Conservation (phyloP, 2,797 vertebrate genomes). For the Salarias fasciatus region DNA sequence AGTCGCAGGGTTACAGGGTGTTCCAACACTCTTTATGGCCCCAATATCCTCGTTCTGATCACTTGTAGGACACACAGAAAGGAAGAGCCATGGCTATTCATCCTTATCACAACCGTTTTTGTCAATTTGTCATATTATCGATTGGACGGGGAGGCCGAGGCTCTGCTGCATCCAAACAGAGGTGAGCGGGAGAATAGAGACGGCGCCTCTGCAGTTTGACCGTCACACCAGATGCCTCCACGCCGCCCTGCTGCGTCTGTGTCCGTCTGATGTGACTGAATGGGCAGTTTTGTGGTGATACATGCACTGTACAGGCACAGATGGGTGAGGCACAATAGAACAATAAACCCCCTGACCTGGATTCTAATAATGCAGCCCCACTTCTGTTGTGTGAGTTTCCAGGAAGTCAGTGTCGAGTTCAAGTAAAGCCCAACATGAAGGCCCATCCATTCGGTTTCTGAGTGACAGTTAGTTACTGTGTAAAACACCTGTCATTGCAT, state of each 20-base stretch:
- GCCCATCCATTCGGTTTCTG: too few relatives aligned
- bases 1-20: slow-evolving; percentile 4
- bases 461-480: too few relatives aligned
- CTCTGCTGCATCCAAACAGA: slow-evolving; percentile 26
- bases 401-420: too few relatives aligned
- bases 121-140: slow-evolving; percentile 67
- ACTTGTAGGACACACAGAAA: slow-evolving; percentile 30
- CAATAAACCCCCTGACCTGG: slow-evolving; percentile 50
- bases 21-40: slow-evolving; percentile 11
- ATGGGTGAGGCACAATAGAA: slow-evolving; percentile 55
- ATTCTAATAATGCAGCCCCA: slow-evolving; percentile 46
- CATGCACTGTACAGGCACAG: slow-evolving; percentile 36
- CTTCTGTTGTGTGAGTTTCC: too few relatives aligned
- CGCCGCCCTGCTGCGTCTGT: background rate
- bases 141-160: slow-evolving; percentile 24
- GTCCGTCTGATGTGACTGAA: slow-evolving; percentile 18
- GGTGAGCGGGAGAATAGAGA: slow-evolving; percentile 40
- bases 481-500: too few relatives aligned
- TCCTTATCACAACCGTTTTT: slow-evolving; percentile 56
- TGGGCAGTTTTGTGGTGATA: slow-evolving; percentile 34
- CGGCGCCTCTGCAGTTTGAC: slow-evolving; percentile 41
- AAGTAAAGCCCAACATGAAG: too few relatives aligned
- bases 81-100: slow-evolving; percentile 35
- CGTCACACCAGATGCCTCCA: slow-evolving; percentile 42
- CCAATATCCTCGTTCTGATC: slow-evolving; percentile 43